phyloP scores from a whole-genome alignment of 2,113 vertebrate genomes.

The Solenodon paradoxus region DNA sequence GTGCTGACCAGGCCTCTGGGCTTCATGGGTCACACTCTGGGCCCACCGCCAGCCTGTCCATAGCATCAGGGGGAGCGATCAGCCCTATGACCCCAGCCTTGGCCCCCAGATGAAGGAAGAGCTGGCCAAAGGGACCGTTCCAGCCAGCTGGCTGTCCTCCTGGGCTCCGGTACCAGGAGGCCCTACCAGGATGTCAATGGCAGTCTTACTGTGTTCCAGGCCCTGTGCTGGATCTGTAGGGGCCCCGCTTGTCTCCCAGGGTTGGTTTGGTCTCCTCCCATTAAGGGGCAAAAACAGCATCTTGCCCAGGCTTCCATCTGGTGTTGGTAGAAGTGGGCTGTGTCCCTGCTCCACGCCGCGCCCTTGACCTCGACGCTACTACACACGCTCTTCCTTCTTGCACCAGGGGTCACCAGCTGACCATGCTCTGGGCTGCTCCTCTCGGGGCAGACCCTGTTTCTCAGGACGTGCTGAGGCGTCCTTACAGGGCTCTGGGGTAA shows the following conservation, averaged over 20 bases:
- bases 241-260: too few relatives aligned
- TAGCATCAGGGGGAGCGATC: neutral
- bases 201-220: too few relatives aligned
- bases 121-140: neutral
- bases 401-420: neutral
- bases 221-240: neutral
- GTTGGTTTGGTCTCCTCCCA: neutral
- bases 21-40: too few relatives aligned
- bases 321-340: too few relatives aligned
- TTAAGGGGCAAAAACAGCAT: neutral
- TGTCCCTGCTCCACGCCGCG: accelerated
- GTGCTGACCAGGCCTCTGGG: neutral
- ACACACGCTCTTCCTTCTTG: accelerated
- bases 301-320: neutral
- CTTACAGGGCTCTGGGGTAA: neutral
- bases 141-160: neutral
- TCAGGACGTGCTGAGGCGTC: neutral
- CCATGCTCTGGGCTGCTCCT: neutral
- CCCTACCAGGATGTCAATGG: too few relatives aligned
- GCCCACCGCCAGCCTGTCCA: too few relatives aligned
- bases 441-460: neutral
- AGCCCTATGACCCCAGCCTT: neutral
- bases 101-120: neutral
- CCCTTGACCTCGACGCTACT: neutral
- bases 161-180: too few relatives aligned